phyloP scores from a whole-genome alignment of 1,140 invertebrate genomes.

The Nomia melanderi region DNA sequence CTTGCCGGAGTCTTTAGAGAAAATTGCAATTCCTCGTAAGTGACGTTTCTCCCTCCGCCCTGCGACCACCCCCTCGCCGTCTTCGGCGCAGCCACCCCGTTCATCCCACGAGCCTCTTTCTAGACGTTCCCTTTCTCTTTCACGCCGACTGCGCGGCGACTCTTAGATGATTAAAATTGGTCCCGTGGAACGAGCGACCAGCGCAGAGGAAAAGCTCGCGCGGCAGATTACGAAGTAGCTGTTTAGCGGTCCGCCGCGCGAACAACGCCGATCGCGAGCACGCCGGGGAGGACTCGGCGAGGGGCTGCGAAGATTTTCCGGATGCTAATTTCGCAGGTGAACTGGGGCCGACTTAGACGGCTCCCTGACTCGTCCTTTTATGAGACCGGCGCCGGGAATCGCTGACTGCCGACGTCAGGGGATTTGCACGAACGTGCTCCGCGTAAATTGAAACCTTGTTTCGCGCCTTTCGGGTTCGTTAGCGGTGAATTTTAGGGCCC shows the following conservation, averaged over 20 bases:
- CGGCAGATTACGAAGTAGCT: conserved; percentile 38
- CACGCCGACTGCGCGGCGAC: conserved; percentile 3
- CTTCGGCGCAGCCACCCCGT: too few relatives aligned
- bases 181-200: neutral
- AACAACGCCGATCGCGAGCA: too few relatives aligned
- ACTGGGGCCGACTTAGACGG: too few relatives aligned
- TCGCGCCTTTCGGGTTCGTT: neutral
- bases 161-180: conserved; percentile 55
- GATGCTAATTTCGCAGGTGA: too few relatives aligned
- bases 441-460: conserved; percentile 28
- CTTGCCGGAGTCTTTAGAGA: conserved; percentile 43
- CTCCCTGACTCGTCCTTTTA: conserved; percentile 8
- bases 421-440: neutral
- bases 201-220: neutral
- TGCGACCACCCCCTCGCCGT: neutral
- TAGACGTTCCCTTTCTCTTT: conserved; percentile 9
- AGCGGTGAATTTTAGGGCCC: neutral
- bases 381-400: neutral
- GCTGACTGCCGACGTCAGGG: neutral
- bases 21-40: conserved; percentile 59
- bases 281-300: too few relatives aligned
- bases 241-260: conserved; percentile 19
- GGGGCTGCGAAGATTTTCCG: too few relatives aligned
- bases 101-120: too few relatives aligned
- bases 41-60: conserved; percentile 13